Evolutionary conservation across 2,888 invertebrate species (phyloP).

Genomic region (Zygothrica quintamaculata): DNA sequence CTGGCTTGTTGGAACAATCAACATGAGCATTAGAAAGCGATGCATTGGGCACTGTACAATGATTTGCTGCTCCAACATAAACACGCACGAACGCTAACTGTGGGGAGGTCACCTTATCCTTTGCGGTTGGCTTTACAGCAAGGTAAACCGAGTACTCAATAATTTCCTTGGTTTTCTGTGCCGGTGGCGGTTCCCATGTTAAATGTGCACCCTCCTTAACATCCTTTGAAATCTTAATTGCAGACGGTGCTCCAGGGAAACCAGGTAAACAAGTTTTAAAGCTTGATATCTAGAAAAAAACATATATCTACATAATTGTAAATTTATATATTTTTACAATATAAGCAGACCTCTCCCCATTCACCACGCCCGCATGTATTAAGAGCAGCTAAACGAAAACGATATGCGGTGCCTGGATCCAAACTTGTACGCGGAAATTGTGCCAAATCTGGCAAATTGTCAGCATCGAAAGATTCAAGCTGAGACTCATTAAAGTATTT

Average conservation of each 20-base stretch:
- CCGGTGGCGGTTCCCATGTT: constrained; percentile 99
- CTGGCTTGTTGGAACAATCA: constrained; percentile 96
- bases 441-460: constrained; percentile 90
- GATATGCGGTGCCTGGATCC: constrained; percentile 97
- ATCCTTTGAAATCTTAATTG: constrained; percentile 94
- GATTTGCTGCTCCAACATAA: constrained; percentile 96
- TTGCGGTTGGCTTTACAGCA: constrained; percentile 88
- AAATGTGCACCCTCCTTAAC: constrained; percentile 95
- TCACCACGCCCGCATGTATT: constrained; percentile 97
- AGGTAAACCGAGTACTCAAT: constrained; percentile 98
- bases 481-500: constrained; percentile 71
- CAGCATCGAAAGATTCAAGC: constrained; percentile 87
- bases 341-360: constrained; percentile 95
- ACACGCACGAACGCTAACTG: constrained; percentile 97
- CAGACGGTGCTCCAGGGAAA: constrained; percentile 98
- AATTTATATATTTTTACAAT: no score
- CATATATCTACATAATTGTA: no score
- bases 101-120: constrained; percentile 81
- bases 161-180: constrained; percentile 93
- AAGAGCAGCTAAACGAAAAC: constrained; percentile 97
- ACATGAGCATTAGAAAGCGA: constrained; percentile 96
- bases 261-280: constrained; percentile 99
- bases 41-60: constrained; percentile 94
- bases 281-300: constrained; percentile 90
- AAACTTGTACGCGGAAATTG: constrained; percentile 89